Conservation (phyloP, 2,888 invertebrate genomes). For the Nymphalis polychloros region DNA sequence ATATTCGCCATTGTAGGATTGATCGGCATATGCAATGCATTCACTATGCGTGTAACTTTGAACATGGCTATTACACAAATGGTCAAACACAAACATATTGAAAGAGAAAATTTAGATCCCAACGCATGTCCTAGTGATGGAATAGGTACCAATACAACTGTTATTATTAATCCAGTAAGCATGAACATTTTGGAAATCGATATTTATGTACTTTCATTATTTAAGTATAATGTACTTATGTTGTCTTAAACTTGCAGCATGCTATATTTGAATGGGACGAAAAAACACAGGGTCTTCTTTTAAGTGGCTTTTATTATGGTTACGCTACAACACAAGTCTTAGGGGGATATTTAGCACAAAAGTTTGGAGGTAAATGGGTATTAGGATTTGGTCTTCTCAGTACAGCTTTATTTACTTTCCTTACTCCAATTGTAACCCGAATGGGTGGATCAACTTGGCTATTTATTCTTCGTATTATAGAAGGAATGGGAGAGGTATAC, state of each 20-base stretch:
- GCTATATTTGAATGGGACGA: conserved; percentile 82
- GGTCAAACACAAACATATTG: conserved; percentile 74
- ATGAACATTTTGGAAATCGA: not conserved
- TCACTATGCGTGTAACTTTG: conserved; percentile 87
- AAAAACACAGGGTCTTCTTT: conserved; percentile 83
- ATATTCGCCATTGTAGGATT: conserved; percentile 87
- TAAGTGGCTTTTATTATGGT: conserved; percentile 89
- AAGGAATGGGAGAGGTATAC: conserved; percentile 86
- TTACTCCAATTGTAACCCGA: conserved; percentile 86
- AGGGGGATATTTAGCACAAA: conserved; percentile 87
- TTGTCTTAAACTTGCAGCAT: conserved; percentile 30
- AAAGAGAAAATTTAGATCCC: conserved; percentile 56
- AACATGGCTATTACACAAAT: conserved; percentile 87
- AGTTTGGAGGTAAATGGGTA: conserved; percentile 89
- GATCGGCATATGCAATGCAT: conserved; percentile 86
- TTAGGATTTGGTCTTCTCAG: conserved; percentile 86
- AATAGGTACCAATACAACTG: conserved; percentile 19
- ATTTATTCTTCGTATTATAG: conserved; percentile 75
- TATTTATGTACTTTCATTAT: not conserved
- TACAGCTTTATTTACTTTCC: conserved; percentile 86
- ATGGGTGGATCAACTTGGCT: conserved; percentile 64
- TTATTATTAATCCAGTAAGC: conserved; percentile 33
- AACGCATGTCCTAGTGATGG: conserved; percentile 66
- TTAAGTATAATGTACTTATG: not conserved
- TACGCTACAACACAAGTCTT: conserved; percentile 88